phyloP scores from a whole-genome alignment of 2,113 vertebrate genomes.

The Coracopsis vasa region DNA sequence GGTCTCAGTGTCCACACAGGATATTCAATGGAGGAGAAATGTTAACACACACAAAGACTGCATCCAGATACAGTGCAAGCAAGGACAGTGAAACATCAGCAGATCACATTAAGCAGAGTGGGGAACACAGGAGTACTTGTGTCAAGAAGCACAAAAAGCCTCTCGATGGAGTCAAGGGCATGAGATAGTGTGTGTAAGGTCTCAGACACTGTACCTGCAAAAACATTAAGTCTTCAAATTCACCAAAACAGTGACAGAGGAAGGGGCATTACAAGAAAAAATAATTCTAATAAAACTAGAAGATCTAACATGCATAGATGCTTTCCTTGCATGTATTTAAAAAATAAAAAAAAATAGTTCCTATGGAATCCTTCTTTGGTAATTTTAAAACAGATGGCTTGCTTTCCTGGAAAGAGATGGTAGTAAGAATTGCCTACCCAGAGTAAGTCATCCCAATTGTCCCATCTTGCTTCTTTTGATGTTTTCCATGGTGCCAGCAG shows the following conservation, averaged over 20 bases:
- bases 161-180: not conserved
- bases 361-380: not conserved
- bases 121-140: not conserved
- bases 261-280: not conserved
- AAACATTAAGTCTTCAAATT: not conserved
- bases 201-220: not conserved
- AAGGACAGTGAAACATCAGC: not conserved
- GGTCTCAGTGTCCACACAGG: not conserved
- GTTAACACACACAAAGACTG: not conserved
- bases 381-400: not conserved
- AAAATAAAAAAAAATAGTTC: not conserved
- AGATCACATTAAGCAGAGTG: not conserved
- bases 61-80: not conserved
- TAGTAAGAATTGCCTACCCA: not conserved
- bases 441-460: not conserved
- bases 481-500: not conserved
- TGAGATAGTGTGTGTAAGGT: accelerated
- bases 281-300: not conserved
- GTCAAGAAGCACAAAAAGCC: not conserved
- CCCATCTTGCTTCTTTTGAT: not conserved
- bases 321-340: not conserved
- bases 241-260: not conserved
- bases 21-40: not conserved
- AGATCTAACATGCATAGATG: not conserved
- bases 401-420: not conserved